Evolutionary conservation across 2,797 vertebrate genomes (phyloP).

Genomic region (Pantherophis vulpinus): DNA sequence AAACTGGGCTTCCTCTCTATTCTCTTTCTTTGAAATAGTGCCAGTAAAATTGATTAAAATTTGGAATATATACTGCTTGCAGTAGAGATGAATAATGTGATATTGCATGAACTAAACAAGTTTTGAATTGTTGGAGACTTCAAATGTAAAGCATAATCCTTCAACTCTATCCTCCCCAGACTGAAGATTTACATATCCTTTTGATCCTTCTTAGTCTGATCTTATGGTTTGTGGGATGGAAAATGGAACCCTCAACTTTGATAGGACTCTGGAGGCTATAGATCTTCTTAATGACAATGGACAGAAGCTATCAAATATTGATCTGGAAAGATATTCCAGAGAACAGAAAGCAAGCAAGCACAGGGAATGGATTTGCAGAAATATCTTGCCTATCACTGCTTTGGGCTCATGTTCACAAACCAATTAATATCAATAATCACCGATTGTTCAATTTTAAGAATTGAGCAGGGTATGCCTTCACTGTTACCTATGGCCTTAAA

Average conservation of each 20-base stretch:
- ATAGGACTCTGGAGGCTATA: no score
- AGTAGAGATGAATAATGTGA: background rate
- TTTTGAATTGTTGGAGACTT: background rate
- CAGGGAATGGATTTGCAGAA: background rate
- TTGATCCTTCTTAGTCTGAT: background rate
- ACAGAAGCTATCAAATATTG: background rate
- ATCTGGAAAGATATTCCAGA: background rate
- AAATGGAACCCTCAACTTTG: background rate
- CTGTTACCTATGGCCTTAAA: background rate
- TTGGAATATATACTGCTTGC: background rate
- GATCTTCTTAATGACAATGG: background rate
- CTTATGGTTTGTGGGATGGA: background rate
- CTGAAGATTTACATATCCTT: background rate
- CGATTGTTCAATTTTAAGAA: background rate
- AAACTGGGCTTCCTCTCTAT: background rate
- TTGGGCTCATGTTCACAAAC: background rate
- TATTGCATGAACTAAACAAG: background rate
- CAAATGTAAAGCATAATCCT: background rate
- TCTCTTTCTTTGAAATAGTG: accelerated
- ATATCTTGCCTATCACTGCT: background rate
- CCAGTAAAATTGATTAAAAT: background rate
- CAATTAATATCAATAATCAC: background rate
- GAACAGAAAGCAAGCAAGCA: background rate
- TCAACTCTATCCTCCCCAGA: background rate
- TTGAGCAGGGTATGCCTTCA: background rate